Evolutionary conservation across 1,140 invertebrate species (phyloP).

Genomic region (Vanessa atalanta): DNA sequence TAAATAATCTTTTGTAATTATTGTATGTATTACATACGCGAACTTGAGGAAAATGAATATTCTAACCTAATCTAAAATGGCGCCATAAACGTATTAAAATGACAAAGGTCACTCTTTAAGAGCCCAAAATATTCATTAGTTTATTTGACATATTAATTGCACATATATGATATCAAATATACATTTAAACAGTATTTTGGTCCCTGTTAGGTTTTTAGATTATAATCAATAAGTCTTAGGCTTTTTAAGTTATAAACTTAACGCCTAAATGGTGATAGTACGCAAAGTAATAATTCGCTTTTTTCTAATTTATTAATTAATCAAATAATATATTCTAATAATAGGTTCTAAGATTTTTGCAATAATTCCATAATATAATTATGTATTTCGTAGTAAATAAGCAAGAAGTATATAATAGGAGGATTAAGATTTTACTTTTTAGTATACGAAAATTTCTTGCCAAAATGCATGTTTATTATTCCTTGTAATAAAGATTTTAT

Average conservation of each 20-base stretch:
- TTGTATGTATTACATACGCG: too few relatives aligned
- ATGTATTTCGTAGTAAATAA: not conserved
- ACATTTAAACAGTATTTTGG: too few relatives aligned
- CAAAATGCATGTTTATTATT: conserved; percentile 25
- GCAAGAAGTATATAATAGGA: not conserved
- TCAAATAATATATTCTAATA: not conserved
- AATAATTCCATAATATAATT: conserved; percentile 1
- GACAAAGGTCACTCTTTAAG: too few relatives aligned
- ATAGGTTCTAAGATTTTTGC: not conserved
- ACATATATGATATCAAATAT: too few relatives aligned
- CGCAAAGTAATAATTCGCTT: not conserved
- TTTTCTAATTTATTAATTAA: not conserved
- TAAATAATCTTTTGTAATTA: too few relatives aligned
- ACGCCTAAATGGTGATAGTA: conserved; percentile 13
- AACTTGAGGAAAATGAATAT: too few relatives aligned
- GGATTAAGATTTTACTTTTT: conserved; percentile 7
- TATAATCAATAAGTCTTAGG: not conserved
- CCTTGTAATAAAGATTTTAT: not conserved
- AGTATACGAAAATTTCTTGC: conserved; percentile 44
- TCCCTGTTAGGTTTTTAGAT: conserved; percentile 11
- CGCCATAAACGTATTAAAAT: too few relatives aligned
- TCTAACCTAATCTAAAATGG: too few relatives aligned
- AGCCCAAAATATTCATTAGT: too few relatives aligned
- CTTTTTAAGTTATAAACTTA: conserved; percentile 12
- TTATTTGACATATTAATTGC: too few relatives aligned